Evolutionary conservation across 2,797 vertebrate species (phyloP), one percentile per base, ranked within the genome.

Genomic region (Trachurus trachurus): DNA sequence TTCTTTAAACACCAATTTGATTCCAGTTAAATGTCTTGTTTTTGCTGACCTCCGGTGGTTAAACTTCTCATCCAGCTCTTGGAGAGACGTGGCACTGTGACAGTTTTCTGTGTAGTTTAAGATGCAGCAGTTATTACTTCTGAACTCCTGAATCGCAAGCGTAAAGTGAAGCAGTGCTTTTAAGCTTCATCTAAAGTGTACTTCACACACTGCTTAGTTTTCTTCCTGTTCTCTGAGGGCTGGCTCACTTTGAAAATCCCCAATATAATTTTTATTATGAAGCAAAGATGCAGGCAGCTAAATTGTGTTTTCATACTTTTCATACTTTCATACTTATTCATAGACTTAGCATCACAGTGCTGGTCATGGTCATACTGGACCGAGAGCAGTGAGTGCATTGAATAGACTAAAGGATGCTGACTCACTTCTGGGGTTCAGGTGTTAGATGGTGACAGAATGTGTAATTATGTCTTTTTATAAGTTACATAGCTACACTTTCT

Each of bases 31-130:
- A 42, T 49, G 8, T 57, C 8, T 49, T 49, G 6, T 22, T 75
- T 45, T 26, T 65, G 37, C 61, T 53, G 45, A 34, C 39, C n/a
- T 67, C 58, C 13, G 34, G 40, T 19, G 13, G 40, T 56, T 71
- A 19, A 56, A 39, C 12, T 26, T 50, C 19, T 22, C 9, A 15
- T 45, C 44, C 19, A 15, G 9, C 11, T 29, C 19, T 12, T 2
- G 21, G 10, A 37, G 26, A 17, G 29, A 40, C 17, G 6, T 5
- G 8, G 16, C 68, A n/a, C 34, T 8, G 19, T 47, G 54, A 70
- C 44, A 16, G 26, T 22, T 26, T 53, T 53, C 52, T 53, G 11
- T 53, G 11, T 53, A 6, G 11, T 13, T 53, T 6, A 21, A 50
- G n/a, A n/a, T 11, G 17, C n/a, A 21, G n/a, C 8, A 11, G 42